Percentiles rank a stretch among this genome's conserved stretches.
phyloP scores from a whole-genome alignment of 2,888 invertebrate species.

The Andrena minutula region DNA sequence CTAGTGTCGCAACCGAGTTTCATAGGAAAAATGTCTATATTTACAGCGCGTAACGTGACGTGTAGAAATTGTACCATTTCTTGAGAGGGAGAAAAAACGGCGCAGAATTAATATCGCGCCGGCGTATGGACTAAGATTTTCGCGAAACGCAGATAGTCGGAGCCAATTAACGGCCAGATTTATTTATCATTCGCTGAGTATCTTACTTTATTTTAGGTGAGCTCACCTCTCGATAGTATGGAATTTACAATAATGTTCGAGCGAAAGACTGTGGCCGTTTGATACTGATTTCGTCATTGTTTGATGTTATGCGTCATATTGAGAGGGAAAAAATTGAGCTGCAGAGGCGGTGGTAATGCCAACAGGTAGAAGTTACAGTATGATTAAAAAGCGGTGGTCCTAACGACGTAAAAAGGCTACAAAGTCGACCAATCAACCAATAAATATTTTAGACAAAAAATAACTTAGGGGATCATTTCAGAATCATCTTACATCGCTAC shows the following conservation, averaged over 20 bases:
- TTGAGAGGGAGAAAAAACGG: not conserved
- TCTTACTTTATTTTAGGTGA: slow-evolving; percentile 12
- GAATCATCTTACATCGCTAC: not conserved
- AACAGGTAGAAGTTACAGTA: not conserved
- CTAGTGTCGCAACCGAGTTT: slow-evolving; percentile 42
- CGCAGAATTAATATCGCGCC: slow-evolving; percentile 21
- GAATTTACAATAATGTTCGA: slow-evolving; percentile 5
- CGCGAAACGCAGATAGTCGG: not conserved
- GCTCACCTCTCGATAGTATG: not conserved
- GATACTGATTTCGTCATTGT: slow-evolving; percentile 24
- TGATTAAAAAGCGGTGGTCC: not conserved
- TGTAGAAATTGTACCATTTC: slow-evolving; percentile 6
- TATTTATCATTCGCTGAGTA: slow-evolving; percentile 10
- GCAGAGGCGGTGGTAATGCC: not conserved
- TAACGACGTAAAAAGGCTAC: not conserved
- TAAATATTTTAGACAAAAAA: too few species aligned
- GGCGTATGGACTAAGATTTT: slow-evolving; percentile 36
- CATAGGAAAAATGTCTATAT: slow-evolving; percentile 5
- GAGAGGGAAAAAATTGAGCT: not conserved
- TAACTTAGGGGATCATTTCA: not conserved
- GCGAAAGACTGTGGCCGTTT: not conserved
- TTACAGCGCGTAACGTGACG: slow-evolving; percentile 10
- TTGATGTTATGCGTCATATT: slow-evolving; percentile 4
- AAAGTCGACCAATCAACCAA: not conserved
- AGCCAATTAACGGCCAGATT: slow-evolving; percentile 33